These are phyloP conservation scores for Sminthurinus aureus DNA, from an alignment of 2,888 invertebrate genomes.

Conservation along the genomic window DNA sequence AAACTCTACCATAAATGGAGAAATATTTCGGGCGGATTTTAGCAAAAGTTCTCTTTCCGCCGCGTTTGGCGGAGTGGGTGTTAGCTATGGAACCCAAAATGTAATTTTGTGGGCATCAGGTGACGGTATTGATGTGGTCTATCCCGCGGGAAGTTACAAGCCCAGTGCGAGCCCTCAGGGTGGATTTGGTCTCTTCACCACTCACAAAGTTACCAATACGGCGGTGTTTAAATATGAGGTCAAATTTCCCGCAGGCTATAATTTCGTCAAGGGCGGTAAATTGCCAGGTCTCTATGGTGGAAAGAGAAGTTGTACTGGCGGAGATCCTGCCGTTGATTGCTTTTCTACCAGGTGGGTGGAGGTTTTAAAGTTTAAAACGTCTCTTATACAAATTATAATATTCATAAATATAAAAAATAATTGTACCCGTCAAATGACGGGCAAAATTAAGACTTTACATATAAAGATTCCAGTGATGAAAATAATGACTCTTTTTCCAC, in stretches of 20 bases:
- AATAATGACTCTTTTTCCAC: too few relatives aligned
- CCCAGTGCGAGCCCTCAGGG: slow-evolving; percentile 47
- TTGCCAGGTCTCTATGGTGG: slow-evolving; percentile 54
- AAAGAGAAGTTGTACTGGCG: slow-evolving; percentile 47
- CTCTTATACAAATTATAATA: too few relatives aligned
- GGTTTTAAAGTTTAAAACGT: too few relatives aligned
- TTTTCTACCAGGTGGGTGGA: slow-evolving; percentile 38
- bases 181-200: slow-evolving; percentile 54
- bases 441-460: too few relatives aligned
- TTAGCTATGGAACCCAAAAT: slow-evolving; percentile 55
- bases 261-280: slow-evolving; percentile 52
- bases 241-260: slow-evolving; percentile 51
- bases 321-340: slow-evolving; percentile 49
- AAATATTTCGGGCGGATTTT: slow-evolving; percentile 53
- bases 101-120: slow-evolving; percentile 54
- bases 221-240: slow-evolving; percentile 53
- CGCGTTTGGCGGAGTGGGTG: slow-evolving; percentile 50
- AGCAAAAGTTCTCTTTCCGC: slow-evolving; percentile 44
- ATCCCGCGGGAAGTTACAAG: slow-evolving; percentile 51
- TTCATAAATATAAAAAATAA: too few relatives aligned
- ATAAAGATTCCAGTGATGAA: too few relatives aligned
- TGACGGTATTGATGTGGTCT: slow-evolving; percentile 53
- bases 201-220: slow-evolving; percentile 46
- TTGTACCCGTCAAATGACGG: too few relatives aligned
- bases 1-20: too few relatives aligned